Conservation (phyloP, 1,140 invertebrate species). For the Solen grandis region DNA sequence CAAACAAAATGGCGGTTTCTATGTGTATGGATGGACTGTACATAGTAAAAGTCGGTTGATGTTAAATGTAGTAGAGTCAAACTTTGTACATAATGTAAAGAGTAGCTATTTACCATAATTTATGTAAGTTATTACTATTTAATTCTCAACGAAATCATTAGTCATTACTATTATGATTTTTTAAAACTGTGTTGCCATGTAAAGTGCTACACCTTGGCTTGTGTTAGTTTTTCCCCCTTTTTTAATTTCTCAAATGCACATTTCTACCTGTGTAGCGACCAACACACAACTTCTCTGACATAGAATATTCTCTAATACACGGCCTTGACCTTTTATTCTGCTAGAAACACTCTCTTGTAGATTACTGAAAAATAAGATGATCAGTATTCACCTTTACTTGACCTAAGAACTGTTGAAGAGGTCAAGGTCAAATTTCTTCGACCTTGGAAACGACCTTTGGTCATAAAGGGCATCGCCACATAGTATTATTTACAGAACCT, state of each 20-base stretch:
- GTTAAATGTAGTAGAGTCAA: not conserved
- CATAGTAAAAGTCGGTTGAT: not conserved
- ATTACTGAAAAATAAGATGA: no score
- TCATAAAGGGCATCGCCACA: conserved; percentile 47
- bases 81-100: conserved; percentile 52
- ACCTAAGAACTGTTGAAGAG: not conserved
- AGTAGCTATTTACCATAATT: conserved; percentile 37
- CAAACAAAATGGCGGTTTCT: not conserved
- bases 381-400: conserved; percentile 50
- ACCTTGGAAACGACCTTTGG: not conserved
- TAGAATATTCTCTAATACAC: not conserved
- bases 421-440: not conserved
- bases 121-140: conserved; percentile 55
- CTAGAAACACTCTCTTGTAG: not conserved
- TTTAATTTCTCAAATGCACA: conserved; percentile 1
- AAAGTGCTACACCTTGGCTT: conserved; percentile 17
- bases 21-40: not conserved
- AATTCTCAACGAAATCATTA: conserved; percentile 38
- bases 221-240: not conserved
- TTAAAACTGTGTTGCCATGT: not conserved
- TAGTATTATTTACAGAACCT: conserved; percentile 44
- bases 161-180: not conserved
- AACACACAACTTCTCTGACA: not conserved
- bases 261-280: not conserved
- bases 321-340: not conserved